A percentile compares a stretch with the other conserved stretches of the same genome.
Conservation (phyloP, 2,797 vertebrate species). For the Gadopsis bispinosus region DNA sequence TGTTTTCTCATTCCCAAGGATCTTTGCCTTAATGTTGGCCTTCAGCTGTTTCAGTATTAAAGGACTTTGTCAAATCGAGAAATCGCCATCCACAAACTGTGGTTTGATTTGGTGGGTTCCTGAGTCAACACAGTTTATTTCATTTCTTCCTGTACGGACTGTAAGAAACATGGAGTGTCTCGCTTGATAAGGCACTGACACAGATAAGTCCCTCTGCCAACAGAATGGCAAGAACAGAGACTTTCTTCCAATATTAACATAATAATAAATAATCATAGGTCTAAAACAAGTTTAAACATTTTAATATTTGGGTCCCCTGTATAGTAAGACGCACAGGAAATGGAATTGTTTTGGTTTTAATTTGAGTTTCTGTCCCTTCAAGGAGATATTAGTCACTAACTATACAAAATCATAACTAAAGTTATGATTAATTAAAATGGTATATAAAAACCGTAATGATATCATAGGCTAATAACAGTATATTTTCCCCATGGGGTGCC, state of each 20-base stretch:
- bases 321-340: constrained; percentile 15
- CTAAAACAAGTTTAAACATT: constrained; percentile 30
- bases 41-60: constrained; percentile 50
- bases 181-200: constrained; percentile 86
- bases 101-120: constrained; percentile 71
- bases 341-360: constrained; percentile 49
- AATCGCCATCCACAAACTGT: constrained; percentile 57
- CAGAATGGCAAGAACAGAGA: constrained; percentile 38
- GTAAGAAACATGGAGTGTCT: constrained; percentile 72
- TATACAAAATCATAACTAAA: constrained; percentile 44
- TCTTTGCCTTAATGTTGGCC: constrained; percentile 42
- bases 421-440: constrained; percentile 32
- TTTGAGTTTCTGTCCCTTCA: constrained; percentile 44
- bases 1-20: constrained; percentile 42
- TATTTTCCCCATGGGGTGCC: constrained; percentile 18
- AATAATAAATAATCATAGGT: constrained; percentile 44
- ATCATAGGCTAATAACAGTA: constrained; percentile 41
- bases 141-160: constrained; percentile 57
- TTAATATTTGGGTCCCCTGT: constrained; percentile 35
- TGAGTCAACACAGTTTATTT: constrained; percentile 72
- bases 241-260: constrained; percentile 33
- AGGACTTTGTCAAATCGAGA: constrained; percentile 49
- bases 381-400: constrained; percentile 40
- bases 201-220: constrained; percentile 67
- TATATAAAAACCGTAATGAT: constrained; percentile 48